Base-by-base conservation (phyloP, 2,113 vertebrate species). In the Arizona elegans region DNA sequence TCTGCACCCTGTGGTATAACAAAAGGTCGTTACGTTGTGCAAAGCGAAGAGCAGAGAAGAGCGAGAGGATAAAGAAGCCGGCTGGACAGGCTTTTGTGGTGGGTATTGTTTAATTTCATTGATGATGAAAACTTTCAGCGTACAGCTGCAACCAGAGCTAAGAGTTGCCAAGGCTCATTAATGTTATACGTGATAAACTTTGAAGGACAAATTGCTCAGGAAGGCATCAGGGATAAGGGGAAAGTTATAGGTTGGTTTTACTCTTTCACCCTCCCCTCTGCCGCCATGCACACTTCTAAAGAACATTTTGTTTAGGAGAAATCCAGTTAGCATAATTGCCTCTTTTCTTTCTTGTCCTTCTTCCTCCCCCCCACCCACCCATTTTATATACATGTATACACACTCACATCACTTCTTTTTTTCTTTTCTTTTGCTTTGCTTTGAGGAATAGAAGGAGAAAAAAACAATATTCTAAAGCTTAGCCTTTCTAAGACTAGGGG, bases 121-220 rank as follows among this genome's bases (percentile, higher is more conserved):
- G 90, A 94, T 97, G 97, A 97, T 97, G 97, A 97, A 97, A 96
- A 95, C 95, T 54, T 95, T 95, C 96, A 95, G 87, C 95, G 94
- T 97, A 96, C 98, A 97, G 97, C 98, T 98, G 98, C 97, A 96
- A 95, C 96, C 97, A 97, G 95, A 98, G 97, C 97, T 97, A 97
- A 96, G 96, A 97, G 97, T 98, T 95, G 98, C 97, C 96, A 97
- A 97, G 97, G 95, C 96, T 98, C 97, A 97, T 98, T 98, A 97
- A 97, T 95, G 95, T 96, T 97, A 96, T 97, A 97, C 97, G 97
- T 13, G 92, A 98, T 98, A 98, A 97, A 96, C 96, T 98, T 95
- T 95, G 96, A 98, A 98, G 97, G 98, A 98, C 98, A 98, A 98
- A 97, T 97, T 97, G 96, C 94, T 95, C 95, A 97, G 96, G 97